Base-by-base conservation (phyloP, 2,797 vertebrate species). In the Oryzias dopingdopingensis region DNA sequence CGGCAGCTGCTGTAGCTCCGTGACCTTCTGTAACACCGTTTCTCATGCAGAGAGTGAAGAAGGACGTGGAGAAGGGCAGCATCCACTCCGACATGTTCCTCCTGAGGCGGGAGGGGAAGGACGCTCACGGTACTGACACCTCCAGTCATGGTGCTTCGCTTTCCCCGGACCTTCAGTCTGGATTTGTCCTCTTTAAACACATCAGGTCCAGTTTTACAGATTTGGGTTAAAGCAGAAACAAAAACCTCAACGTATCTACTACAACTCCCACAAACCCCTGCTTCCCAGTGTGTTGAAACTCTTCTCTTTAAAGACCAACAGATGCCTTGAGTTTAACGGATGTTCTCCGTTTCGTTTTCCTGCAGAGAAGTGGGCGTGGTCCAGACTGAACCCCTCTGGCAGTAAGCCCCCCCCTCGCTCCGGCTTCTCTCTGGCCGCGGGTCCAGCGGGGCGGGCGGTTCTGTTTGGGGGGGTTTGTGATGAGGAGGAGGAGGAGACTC, bases 381-480 rank as follows among this genome's bases (percentile, higher is more conserved):
- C 82, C 4, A 88, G 93, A n/a, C 49, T 96, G 41, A 96, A 32
- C 72, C 94, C 96, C 0, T 92, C 93, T 0, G 96, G 96, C 0
- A 91, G 85, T 66, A 99, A 93, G 70, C 97, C 96, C 1, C 85
- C 90, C 0, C 93, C 94, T 1, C 93, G 96, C 24, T 95, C 96
- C 0, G 95, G 96, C 1, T 98, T 98, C 63, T 93, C 95, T 0
- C 56, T 92, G 86, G 92, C 92, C 0, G 12, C 90, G 24, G 92
- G 90, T 2, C 93, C 92, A 0, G 92, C 77, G 4, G 93, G 91
- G 2, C 91, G 95, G 14, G 90, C 87, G 0, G 74, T 98, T 12
- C 90, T 98, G 0, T 98, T 99, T 0, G 97, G 97, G 0, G 96
- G 97, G 0, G 96, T 98, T 43, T 93, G 94, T 14, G 97, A 98